Evolutionary conservation across 2,888 invertebrate genomes (phyloP), one percentile per base, ranked within the genome.

Genomic region (Lasioglossum calceatum): DNA sequence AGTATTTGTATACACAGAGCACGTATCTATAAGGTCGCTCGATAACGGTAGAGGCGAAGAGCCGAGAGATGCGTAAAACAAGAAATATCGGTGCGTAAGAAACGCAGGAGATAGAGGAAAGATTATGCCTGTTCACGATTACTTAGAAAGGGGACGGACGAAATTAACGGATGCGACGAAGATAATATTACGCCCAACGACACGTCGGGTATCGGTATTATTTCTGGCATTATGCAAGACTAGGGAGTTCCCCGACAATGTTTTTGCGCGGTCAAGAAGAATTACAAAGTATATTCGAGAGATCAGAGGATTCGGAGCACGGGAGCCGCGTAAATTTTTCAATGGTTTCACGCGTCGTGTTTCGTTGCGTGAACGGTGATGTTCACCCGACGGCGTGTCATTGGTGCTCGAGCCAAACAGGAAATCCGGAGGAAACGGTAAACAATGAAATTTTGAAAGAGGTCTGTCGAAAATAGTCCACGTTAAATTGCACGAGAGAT

Each of bases 381-480:
- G 36, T 42, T 42, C 70, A 5, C 12, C 10, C 70, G 70, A 2
- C 70, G 70, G 42, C 2, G 42, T 42, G 71, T 71, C 71, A 44
- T 71, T 42, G 71, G n/a, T n/a, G 42, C n/a, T n/a, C 71, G 71
- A 71, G 71, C 71, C 71, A 71, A 70, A 71, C 71, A 71, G 71
- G 71, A 71, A 71, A 71, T 71, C 71, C 71, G 71, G 42, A 42
- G 71, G 71, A 71, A 71, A 71, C 71, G n/a, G 71, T 71, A 71
- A 71, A 71, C 71, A 71, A 71, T 71, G 71, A 71, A 71, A 71
- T 71, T 71, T 71, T 71, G 71, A 71, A 71, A 71, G 71, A 42
- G 71, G 4, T 42, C 70, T n/a, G 71, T 71, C 42, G 71, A 71
- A 71, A 71, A 71, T 42, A 71, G 71, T 42, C 42, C 71, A 71